Percentiles rank a stretch among this genome's conserved stretches.
Conservation (phyloP, 2,797 vertebrate genomes). For the Lutjanus argentimaculatus region DNA sequence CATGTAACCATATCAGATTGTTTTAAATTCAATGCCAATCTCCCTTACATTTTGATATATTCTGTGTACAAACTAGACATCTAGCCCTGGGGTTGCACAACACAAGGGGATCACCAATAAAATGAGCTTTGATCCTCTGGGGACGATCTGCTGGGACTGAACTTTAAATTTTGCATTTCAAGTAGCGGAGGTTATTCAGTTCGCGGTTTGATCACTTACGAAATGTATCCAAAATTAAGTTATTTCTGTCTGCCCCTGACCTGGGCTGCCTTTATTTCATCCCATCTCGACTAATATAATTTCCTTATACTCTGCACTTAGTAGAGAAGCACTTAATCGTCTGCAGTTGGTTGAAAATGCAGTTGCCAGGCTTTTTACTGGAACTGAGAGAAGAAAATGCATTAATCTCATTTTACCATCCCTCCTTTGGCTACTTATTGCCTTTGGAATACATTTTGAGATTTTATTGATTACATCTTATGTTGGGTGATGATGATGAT, state of each 20-base stretch:
- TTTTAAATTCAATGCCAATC: not conserved
- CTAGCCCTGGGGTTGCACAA: not conserved
- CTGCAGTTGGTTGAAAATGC: conserved; percentile 45
- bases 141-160: not conserved
- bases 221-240: conserved; percentile 62
- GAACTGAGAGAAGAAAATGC: conserved; percentile 8
- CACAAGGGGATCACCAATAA: not conserved
- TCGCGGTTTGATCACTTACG: conserved; percentile 35
- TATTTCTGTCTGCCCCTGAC: conserved; percentile 53
- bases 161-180: conserved; percentile 35
- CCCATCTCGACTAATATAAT: conserved; percentile 52
- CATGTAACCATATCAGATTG: not conserved
- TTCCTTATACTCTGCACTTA: conserved; percentile 48
- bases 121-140: conserved; percentile 3
- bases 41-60: not conserved
- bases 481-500: not conserved
- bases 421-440: conserved; percentile 10
- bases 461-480: conserved; percentile 26
- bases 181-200: conserved; percentile 20
- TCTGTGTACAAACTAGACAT: not conserved
- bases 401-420: conserved; percentile 30
- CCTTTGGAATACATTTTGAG: conserved; percentile 12
- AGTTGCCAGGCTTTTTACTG: conserved; percentile 40
- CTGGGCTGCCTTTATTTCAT: conserved; percentile 49
- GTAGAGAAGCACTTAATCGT: conserved; percentile 49